Evolutionary conservation across 1,140 invertebrate species (phyloP).

Genomic region (Steinernema feltiae): DNA sequence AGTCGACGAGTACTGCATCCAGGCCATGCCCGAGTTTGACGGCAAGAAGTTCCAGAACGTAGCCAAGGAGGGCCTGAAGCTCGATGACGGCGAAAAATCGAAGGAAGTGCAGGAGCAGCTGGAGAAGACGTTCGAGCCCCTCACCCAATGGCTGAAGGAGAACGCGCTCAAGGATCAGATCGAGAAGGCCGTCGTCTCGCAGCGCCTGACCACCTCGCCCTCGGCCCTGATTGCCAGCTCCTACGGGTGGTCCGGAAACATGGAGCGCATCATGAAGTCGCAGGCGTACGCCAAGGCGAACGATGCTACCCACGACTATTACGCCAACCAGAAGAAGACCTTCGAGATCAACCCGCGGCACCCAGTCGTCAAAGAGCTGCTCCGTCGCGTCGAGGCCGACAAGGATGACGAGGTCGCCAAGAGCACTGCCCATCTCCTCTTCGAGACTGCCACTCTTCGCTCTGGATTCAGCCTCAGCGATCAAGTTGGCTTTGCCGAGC

Average conservation of each 20-base stretch:
- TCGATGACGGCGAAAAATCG: conserved; percentile 72
- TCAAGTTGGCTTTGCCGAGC: conserved; percentile 75
- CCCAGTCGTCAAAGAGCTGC: conserved; percentile 83
- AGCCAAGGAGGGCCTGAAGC: conserved; percentile 89
- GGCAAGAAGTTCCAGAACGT: conserved; percentile 98
- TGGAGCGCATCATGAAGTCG: conserved; percentile 89
- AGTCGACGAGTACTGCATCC: conserved; percentile 95
- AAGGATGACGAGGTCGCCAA: conserved; percentile 73
- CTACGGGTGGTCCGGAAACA: conserved; percentile 95
- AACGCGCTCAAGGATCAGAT: conserved; percentile 67
- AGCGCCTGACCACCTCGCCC: conserved; percentile 81
- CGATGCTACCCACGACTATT: conserved; percentile 73
- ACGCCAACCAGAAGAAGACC: conserved; percentile 99
- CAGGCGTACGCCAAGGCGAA: conserved; percentile 90
- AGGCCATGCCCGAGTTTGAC: conserved; percentile 94
- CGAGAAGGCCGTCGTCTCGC: conserved; percentile 77
- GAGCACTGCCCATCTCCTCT: conserved; percentile 83
- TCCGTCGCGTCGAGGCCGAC: conserved; percentile 72
- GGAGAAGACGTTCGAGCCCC: conserved; percentile 77
- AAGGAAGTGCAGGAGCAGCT: conserved; percentile 76
- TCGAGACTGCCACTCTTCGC: conserved; percentile 78
- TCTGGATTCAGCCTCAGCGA: conserved; percentile 83
- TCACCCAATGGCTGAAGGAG: conserved; percentile 83
- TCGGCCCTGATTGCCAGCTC: conserved; percentile 91
- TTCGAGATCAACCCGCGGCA: conserved; percentile 95